phyloP scores from a whole-genome alignment of 2,113 vertebrate genomes.

The Passer domesticus region DNA sequence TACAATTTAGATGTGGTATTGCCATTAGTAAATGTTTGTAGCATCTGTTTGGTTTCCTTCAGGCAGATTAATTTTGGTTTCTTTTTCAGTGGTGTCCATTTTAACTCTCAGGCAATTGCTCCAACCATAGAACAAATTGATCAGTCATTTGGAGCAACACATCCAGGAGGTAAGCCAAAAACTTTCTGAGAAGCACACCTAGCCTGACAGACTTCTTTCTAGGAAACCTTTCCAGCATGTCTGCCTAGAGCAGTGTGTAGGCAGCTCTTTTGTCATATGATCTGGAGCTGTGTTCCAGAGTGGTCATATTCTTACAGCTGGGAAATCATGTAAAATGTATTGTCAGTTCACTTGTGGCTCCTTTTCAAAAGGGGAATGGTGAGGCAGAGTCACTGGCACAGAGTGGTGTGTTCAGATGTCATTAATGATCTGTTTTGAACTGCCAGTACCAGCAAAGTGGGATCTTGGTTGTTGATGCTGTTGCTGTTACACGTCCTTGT shows the following conservation, averaged over 20 bases:
- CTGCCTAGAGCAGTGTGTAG: not conserved
- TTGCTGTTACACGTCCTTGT: not conserved
- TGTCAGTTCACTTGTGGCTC: not conserved
- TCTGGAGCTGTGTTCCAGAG: not conserved
- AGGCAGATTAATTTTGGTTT: not conserved
- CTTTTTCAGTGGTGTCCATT: conserved; percentile 92
- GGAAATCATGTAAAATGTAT: not conserved
- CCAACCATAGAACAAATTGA: conserved; percentile 99
- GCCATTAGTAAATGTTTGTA: not conserved
- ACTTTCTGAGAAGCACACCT: not conserved
- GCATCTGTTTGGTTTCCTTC: not conserved
- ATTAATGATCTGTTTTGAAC: not conserved
- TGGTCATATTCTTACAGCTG: not conserved
- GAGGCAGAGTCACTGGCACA: not conserved
- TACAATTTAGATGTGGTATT: not conserved
- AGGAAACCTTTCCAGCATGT: not conserved
- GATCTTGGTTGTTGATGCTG: not conserved
- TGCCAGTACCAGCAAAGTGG: not conserved
- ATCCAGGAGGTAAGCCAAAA: conserved; percentile 90
- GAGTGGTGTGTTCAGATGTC: not conserved
- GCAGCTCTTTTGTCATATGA: not conserved
- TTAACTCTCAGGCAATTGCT: conserved; percentile 98
- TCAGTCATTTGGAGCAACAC: conserved; percentile 98
- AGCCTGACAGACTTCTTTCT: not conserved
- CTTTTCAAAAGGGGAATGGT: not conserved